Base-by-base conservation (phyloP, 2,888 invertebrate genomes). In the Ctena decussata region DNA sequence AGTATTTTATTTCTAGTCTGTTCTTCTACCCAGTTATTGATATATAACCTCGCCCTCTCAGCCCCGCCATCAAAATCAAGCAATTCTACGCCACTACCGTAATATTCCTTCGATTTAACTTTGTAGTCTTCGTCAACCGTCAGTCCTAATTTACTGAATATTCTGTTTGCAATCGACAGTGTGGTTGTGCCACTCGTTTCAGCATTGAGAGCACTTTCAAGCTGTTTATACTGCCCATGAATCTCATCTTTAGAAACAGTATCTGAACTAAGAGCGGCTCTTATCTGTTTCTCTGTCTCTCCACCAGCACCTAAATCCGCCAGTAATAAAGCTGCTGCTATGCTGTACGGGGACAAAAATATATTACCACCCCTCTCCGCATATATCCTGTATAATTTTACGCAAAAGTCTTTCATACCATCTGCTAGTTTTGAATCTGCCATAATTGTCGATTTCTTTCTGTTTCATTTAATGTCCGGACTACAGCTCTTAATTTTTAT, bases 1-100 rank as follows among this genome's bases (percentile, higher is more conserved):
- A 97, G 97, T 82, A 99, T 99, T 95, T 97, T 98, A 12, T 97
- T 96, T 76, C 98, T 97, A 0, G 99, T 99, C 93, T 98, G 97
- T 8, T 97, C 95, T 93, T 97, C 97, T 53, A 98, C 98, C 98
- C 98, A 98, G 46, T 95, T 91, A 94, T 99, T 99, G 71, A 99
- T 98, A 8, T 70, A 76, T 18, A 41, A 18, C 60, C 93, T 81
- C 27, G 96, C 94, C 0, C 96, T 96, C 0, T 92, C 93, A 0
- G 93, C 44, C 37, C 93, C 82, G 0, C 75, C 57, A 2, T 21
- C 87, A 89, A 95, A 95, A 73, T 95, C 93, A 70, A 94, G 93
- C 91, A 89, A 96, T 89, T 90, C 91, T n/a, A 92, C 77, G 32
- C 92, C 90, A 21, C 89, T 87, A 6, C 57, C 80, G 60, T 90